These are phyloP conservation scores for Pseudorasbora parva DNA, from an alignment of 2,113 vertebrate species.

Conservation along the genomic window DNA sequence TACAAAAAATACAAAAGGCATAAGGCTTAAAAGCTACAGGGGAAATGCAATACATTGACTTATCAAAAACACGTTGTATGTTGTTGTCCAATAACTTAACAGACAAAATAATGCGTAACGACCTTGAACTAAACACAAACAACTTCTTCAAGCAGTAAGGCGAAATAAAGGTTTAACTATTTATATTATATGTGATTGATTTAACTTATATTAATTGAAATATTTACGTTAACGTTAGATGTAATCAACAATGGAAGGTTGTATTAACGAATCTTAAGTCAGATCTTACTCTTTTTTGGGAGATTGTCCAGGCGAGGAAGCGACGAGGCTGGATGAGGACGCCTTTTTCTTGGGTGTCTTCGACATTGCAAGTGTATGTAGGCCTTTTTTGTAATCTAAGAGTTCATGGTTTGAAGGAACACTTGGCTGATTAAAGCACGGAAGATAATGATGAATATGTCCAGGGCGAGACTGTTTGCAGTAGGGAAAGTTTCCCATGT, in stretches of 20 bases:
- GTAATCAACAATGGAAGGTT: neutral
- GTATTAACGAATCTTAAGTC: neutral
- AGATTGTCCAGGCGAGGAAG: conserved; percentile 70
- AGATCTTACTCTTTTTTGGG: conserved; percentile 78
- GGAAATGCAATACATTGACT: neutral
- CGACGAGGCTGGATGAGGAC: conserved; percentile 66
- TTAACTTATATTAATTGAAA: neutral
- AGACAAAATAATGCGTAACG: neutral
- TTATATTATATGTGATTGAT: neutral
- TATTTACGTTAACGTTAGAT: no score
- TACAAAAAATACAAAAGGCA: no score
- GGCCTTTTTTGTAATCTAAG: neutral
- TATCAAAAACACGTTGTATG: neutral
- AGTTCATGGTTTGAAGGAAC: neutral
- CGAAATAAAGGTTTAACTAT: neutral
- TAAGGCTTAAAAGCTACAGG: no score
- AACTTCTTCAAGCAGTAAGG: neutral
- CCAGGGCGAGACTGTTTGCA: neutral
- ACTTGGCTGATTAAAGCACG: neutral
- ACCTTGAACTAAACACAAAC: neutral
- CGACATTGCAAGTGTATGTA: conserved; percentile 64
- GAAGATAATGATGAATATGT: conserved; percentile 2
- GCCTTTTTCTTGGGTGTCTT: conserved; percentile 77
- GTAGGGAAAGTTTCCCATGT: conserved; percentile 61
- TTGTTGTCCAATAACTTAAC: neutral